These are phyloP conservation scores for Phylloscopus trochiloides DNA, from an alignment of 2,113 vertebrate species.

Conservation along the genomic window DNA sequence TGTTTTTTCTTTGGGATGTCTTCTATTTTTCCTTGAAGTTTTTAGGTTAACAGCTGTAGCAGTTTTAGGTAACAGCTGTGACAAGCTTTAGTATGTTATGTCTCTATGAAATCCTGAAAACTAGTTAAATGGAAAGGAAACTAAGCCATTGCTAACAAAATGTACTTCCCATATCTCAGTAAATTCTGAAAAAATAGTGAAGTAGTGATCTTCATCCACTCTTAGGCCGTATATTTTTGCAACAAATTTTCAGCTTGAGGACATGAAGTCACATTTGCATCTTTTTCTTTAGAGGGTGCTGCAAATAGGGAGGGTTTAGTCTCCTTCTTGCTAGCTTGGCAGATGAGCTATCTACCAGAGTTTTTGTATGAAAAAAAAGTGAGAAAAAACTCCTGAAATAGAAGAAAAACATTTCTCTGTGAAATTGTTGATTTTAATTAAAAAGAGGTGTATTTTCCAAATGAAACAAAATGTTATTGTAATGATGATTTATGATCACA, in stretches of 20 bases:
- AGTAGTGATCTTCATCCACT: neutral
- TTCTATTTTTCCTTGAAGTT: neutral
- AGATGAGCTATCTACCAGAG: neutral
- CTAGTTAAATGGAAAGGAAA: neutral
- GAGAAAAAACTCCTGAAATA: neutral
- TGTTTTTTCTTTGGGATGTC: neutral
- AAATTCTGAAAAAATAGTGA: neutral
- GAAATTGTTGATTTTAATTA: neutral
- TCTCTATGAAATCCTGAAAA: neutral
- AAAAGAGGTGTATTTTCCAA: neutral
- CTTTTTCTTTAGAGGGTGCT: neutral
- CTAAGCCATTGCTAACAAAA: neutral
- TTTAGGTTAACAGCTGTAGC: neutral
- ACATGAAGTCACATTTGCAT: neutral
- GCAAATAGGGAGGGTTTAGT: neutral
- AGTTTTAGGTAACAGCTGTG: neutral
- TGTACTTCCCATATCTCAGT: neutral
- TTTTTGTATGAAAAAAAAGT: neutral
- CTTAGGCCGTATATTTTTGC: neutral
- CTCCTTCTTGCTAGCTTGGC: neutral
- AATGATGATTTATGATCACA: neutral
- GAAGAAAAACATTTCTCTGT: neutral
- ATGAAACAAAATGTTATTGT: neutral
- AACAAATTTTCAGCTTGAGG: neutral
- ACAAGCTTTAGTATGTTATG: neutral